These are phyloP conservation scores for Calyptomena viridis DNA, from an alignment of 2,113 vertebrate genomes.

Conservation along the genomic window DNA sequence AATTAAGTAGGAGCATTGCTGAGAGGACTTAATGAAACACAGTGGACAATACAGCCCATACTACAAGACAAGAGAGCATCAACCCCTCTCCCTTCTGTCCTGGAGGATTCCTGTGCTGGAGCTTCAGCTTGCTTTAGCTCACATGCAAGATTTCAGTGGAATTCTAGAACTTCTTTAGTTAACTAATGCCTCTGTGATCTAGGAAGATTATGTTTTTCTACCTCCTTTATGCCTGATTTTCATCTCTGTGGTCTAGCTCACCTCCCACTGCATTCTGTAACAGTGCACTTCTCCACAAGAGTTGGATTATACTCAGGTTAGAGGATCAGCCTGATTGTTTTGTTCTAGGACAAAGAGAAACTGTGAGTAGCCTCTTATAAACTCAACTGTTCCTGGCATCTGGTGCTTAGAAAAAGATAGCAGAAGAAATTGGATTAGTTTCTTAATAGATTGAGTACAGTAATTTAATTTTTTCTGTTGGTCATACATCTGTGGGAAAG, in stretches of 20 bases:
- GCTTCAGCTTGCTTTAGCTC: background rate
- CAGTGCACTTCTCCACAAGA: background rate
- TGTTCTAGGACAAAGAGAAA: background rate
- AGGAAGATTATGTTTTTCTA: background rate
- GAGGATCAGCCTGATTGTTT: background rate
- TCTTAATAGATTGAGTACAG: background rate
- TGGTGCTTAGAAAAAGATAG: background rate
- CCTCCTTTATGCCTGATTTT: background rate
- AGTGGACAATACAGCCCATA: fast-evolving
- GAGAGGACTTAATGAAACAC: background rate
- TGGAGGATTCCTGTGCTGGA: background rate
- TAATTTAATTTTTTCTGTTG: background rate
- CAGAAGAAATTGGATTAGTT: background rate
- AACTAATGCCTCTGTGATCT: background rate
- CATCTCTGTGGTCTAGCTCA: background rate
- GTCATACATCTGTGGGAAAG: background rate
- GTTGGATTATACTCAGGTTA: background rate
- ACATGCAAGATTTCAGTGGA: background rate
- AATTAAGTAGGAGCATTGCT: background rate
- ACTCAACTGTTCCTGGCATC: background rate
- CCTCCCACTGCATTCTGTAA: fast-evolving
- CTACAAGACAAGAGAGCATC: background rate
- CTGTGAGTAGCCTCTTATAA: background rate
- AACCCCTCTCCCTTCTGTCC: background rate
- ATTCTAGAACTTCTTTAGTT: background rate